Evolutionary conservation across 1,140 invertebrate genomes (phyloP).

Genomic region (Ectropis grisescens): DNA sequence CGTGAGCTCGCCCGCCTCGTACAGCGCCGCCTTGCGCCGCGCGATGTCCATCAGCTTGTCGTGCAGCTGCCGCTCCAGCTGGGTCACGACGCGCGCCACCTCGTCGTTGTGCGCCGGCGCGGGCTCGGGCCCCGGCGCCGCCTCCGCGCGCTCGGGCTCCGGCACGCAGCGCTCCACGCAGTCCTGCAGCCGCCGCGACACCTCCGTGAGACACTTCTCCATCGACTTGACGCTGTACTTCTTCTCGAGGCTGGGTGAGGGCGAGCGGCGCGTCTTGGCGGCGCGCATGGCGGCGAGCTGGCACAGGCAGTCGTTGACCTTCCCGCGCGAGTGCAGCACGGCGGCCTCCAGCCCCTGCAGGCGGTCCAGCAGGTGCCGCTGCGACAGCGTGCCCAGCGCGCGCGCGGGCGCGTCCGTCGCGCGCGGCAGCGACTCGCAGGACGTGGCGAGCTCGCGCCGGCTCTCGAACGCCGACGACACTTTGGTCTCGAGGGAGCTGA

Average conservation of each 20-base stretch:
- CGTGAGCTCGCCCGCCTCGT: slow-evolving; percentile 75
- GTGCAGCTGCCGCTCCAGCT: slow-evolving; percentile 75
- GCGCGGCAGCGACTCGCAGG: slow-evolving; percentile 68
- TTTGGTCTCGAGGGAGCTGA: slow-evolving; percentile 82
- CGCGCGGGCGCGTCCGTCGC: slow-evolving; percentile 29
- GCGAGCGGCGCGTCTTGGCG: slow-evolving; percentile 68
- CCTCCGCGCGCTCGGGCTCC: slow-evolving; percentile 40
- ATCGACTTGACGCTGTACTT: slow-evolving; percentile 72
- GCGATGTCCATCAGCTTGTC: slow-evolving; percentile 77
- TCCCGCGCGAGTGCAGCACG: slow-evolving; percentile 68
- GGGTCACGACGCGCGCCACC: slow-evolving; percentile 73
- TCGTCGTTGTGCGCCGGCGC: slow-evolving; percentile 69
- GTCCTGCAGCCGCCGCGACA: slow-evolving; percentile 70
- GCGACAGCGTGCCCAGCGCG: slow-evolving; percentile 37
- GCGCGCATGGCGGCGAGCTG: slow-evolving; percentile 71
- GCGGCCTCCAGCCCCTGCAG: slow-evolving; percentile 72
- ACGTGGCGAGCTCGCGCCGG: slow-evolving; percentile 61
- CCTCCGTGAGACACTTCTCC: slow-evolving; percentile 72
- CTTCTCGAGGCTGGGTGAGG: slow-evolving; percentile 72
- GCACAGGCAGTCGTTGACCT: slow-evolving; percentile 65
- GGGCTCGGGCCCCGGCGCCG: slow-evolving; percentile 48
- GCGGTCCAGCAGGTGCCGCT: slow-evolving; percentile 69
- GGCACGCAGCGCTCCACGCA: slow-evolving; percentile 70
- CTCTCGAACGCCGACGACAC: slow-evolving; percentile 73
- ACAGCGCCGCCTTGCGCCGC: slow-evolving; percentile 72